Percentiles rank a stretch among this genome's conserved stretches.
phyloP scores from a whole-genome alignment of 2,888 invertebrate species.

The Nesidiocoris tenuis region DNA sequence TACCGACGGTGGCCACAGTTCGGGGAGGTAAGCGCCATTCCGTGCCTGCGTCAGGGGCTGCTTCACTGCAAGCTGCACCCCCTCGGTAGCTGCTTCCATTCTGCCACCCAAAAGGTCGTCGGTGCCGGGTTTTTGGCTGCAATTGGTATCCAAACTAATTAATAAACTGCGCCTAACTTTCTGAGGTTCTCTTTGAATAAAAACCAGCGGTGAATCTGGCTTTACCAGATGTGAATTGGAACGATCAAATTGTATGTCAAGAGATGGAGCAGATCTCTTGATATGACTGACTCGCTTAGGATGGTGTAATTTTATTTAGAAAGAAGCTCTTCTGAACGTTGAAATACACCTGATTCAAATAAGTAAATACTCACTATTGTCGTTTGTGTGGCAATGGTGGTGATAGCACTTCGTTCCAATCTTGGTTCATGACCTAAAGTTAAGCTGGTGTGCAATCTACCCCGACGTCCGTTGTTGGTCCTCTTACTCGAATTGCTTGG shows the following conservation, averaged over 20 bases:
- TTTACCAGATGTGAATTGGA: no score
- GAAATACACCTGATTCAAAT: no score
- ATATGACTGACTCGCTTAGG: no score
- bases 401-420: conserved; percentile 49
- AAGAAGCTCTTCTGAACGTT: no score
- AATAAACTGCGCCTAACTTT: background rate
- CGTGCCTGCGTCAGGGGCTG: background rate
- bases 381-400: conserved; percentile 69
- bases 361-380: conserved; percentile 74
- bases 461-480: conserved; percentile 53
- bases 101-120: conserved; percentile 74
- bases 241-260: no score
- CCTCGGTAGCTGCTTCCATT: conserved; percentile 63
- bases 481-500: conserved; percentile 68
- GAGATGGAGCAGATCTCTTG: no score
- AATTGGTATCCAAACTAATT: no score
- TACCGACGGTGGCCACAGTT: conserved; percentile 48
- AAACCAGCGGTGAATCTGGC: no score
- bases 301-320: no score
- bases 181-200: no score
- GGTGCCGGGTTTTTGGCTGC: conserved; percentile 74
- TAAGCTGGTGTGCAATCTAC: conserved; percentile 48
- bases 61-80: conserved; percentile 47
- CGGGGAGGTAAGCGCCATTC: conserved; percentile 43
- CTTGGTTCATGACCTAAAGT: conserved; percentile 47